These are phyloP conservation scores for Eupithecia vulgata DNA, from an alignment of 2,888 invertebrate species.

Conservation along the genomic window DNA sequence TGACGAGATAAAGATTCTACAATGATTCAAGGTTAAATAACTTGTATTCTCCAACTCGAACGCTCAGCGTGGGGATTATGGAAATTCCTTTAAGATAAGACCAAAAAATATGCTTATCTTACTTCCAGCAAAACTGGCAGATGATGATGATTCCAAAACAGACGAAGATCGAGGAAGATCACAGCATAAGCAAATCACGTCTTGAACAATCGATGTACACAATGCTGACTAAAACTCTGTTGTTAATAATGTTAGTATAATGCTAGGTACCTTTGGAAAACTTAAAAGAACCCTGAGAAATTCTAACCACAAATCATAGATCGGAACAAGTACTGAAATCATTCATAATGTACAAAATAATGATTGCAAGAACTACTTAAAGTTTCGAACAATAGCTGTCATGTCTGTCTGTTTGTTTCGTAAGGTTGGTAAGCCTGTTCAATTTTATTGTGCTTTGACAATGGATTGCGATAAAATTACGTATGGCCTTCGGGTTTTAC, in stretches of 20 bases:
- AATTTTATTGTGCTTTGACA: constrained; percentile 57
- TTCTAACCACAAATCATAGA: constrained; percentile 10
- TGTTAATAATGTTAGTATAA: not conserved
- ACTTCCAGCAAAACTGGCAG: not conserved
- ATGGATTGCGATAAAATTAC: constrained; percentile 51
- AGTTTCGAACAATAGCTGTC: constrained; percentile 40
- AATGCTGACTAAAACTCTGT: not conserved
- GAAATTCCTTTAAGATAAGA: not conserved
- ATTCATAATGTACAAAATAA: constrained; percentile 32
- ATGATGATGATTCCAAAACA: not conserved
- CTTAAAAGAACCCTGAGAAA: constrained; percentile 6
- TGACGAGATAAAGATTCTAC: not conserved
- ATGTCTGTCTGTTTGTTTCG: constrained; percentile 36
- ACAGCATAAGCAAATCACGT: not conserved
- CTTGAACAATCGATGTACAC: not conserved
- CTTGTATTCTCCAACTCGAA: not conserved
- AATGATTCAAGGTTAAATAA: not conserved
- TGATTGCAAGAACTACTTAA: constrained; percentile 36
- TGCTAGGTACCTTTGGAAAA: too few species aligned
- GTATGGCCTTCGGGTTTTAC: constrained; percentile 41
- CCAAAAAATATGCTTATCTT: not conserved
- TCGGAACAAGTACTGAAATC: constrained; percentile 21
- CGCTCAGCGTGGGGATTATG: not conserved
- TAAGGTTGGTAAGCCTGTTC: constrained; percentile 39
- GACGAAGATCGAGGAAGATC: not conserved